A percentile compares a stretch with the other conserved stretches of the same genome.
Evolutionary conservation across 2,113 vertebrate species (phyloP).

Genomic region (Chelonoidis abingdonii): DNA sequence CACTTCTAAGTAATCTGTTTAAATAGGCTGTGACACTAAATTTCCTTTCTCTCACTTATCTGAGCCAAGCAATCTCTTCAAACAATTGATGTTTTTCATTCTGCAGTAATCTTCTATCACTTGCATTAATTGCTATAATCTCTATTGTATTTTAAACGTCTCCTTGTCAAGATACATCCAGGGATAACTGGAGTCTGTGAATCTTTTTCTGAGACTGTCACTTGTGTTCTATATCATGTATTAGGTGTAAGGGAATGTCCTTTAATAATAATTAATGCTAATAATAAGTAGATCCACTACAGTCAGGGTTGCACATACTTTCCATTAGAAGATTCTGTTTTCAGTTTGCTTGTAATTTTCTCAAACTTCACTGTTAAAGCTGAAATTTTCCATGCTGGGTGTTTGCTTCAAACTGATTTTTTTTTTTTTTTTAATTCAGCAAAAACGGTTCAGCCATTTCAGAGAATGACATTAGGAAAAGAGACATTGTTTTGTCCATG

Average conservation of each 20-base stretch:
- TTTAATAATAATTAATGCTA: neutral
- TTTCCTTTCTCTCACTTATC: conserved; percentile 40
- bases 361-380: conserved; percentile 32
- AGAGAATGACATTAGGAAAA: conserved; percentile 24
- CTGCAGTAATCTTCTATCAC: neutral
- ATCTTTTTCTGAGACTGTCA: neutral
- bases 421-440: neutral
- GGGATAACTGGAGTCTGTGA: neutral
- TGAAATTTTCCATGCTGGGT: conserved; percentile 11
- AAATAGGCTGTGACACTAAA: conserved; percentile 34
- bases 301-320: neutral
- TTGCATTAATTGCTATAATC: neutral
- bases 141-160: conserved; percentile 2
- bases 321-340: neutral
- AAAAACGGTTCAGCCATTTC: conserved; percentile 40
- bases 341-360: conserved; percentile 18
- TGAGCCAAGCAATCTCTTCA: conserved; percentile 38
- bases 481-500: neutral
- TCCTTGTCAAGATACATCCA: conserved; percentile 1
- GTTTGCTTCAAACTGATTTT: neutral
- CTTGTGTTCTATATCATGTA: neutral
- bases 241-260: conserved; percentile 33
- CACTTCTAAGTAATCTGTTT: conserved; percentile 44
- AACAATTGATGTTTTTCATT: neutral
- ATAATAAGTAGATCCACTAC: neutral